Conservation (phyloP, 2,113 vertebrate species). For the Nanorana parkeri region DNA sequence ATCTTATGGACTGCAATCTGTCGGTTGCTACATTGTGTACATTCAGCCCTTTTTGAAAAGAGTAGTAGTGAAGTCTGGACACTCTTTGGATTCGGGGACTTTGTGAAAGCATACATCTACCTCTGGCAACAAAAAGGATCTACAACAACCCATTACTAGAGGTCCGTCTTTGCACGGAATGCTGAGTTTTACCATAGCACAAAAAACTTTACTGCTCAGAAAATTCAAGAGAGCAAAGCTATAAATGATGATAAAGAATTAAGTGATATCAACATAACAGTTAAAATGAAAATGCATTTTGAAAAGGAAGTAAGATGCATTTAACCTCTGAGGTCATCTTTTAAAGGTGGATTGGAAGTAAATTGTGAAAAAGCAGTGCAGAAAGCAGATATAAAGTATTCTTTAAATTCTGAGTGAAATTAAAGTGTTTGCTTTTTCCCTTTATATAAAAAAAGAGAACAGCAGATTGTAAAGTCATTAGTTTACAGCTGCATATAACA, state of each 20-base stretch:
- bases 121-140: too few relatives aligned
- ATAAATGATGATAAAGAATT: background rate
- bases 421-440: background rate
- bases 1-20: too few relatives aligned
- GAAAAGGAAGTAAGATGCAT: background rate
- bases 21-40: too few relatives aligned
- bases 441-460: background rate
- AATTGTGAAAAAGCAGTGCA: background rate
- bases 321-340: background rate
- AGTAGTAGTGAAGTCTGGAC: too few relatives aligned
- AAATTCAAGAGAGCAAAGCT: background rate
- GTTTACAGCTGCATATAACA: too few relatives aligned
- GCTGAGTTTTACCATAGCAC: background rate
- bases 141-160: too few relatives aligned
- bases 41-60: too few relatives aligned
- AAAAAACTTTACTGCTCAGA: background rate
- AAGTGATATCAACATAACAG: background rate
- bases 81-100: too few relatives aligned
- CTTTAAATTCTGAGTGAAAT: background rate
- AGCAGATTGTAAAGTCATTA: too few relatives aligned
- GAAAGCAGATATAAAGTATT: background rate
- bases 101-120: too few relatives aligned
- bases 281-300: background rate
- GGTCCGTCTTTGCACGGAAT: too few relatives aligned
- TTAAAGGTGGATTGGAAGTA: background rate